These are phyloP conservation scores for Stigmatopora nigra DNA, from an alignment of 2,113 vertebrate genomes.

Conservation along the genomic window DNA sequence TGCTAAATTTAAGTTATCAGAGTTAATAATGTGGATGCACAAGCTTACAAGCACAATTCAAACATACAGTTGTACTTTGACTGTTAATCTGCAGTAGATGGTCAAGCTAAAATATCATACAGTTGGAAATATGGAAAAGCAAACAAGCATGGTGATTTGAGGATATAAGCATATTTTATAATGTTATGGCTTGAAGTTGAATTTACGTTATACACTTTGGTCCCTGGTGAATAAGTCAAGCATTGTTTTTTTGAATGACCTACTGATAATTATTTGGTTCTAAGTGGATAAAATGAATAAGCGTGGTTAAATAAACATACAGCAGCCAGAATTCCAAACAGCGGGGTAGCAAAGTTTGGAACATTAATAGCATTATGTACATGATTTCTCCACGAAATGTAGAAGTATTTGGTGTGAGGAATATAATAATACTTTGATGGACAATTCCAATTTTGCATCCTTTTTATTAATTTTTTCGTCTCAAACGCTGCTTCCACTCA, in stretches of 20 bases:
- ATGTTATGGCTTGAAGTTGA: constrained; percentile 9
- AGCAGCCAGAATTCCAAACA: constrained; percentile 2
- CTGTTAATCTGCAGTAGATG: constrained; percentile 14
- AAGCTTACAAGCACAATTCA: constrained; percentile 41
- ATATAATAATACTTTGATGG: background rate
- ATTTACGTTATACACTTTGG: background rate
- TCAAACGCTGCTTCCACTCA: too few relatives aligned
- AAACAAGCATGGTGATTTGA: constrained; percentile 24
- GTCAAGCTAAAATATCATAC: constrained; percentile 21
- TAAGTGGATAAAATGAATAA: background rate
- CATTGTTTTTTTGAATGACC: too few relatives aligned
- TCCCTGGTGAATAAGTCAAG: background rate
- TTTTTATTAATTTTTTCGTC: background rate
- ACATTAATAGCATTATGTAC: background rate
- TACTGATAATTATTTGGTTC: background rate
- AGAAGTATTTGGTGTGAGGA: background rate
- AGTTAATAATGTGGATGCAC: constrained; percentile 22
- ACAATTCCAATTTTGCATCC: constrained; percentile 47
- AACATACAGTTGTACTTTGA: constrained; percentile 16
- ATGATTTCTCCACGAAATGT: background rate
- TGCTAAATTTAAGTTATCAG: background rate
- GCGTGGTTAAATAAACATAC: background rate
- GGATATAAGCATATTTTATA: background rate
- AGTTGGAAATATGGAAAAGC: constrained; percentile 34
- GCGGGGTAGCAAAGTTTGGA: background rate